These are phyloP conservation scores for Neopipo cinnamomea DNA, from an alignment of 2,113 vertebrate genomes.

Conservation along the genomic window DNA sequence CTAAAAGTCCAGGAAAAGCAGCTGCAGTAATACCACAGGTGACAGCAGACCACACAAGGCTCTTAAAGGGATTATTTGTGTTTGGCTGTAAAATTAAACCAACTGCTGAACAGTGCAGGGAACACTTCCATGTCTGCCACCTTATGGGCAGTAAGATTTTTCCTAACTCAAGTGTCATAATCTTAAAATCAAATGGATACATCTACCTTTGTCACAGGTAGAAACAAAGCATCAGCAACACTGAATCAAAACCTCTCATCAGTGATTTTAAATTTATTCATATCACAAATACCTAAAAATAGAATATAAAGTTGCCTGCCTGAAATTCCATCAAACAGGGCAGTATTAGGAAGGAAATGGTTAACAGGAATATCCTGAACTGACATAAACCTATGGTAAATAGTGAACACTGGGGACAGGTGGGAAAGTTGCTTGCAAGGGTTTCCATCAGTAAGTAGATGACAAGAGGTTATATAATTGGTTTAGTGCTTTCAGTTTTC, in stretches of 20 bases:
- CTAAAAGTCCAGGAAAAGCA: neutral
- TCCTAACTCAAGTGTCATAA: neutral
- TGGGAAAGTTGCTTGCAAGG: neutral
- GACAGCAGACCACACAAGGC: neutral
- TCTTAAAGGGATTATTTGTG: neutral
- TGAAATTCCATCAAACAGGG: neutral
- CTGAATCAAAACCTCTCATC: neutral
- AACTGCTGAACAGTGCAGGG: neutral
- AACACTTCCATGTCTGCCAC: neutral
- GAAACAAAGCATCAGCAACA: neutral
- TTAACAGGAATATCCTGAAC: slow-evolving; percentile 32
- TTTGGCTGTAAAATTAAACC: neutral
- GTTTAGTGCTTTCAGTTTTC: slow-evolving; percentile 65
- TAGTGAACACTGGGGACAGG: neutral
- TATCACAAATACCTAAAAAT: neutral
- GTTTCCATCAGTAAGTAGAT: slow-evolving; percentile 57
- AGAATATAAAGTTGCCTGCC: neutral
- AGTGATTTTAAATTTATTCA: neutral
- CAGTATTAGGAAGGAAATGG: slow-evolving; percentile 30
- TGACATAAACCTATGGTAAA: slow-evolving; percentile 60
- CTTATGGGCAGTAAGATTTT: neutral
- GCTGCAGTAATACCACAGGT: neutral
- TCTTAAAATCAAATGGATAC: neutral
- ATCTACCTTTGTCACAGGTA: neutral
- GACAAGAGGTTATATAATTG: slow-evolving; percentile 73